Percentiles rank a stretch among this genome's conserved stretches.
These are phyloP conservation scores for Zaprionus tsacasi DNA, from an alignment of 1,140 invertebrate genomes.

Conservation along the genomic window DNA sequence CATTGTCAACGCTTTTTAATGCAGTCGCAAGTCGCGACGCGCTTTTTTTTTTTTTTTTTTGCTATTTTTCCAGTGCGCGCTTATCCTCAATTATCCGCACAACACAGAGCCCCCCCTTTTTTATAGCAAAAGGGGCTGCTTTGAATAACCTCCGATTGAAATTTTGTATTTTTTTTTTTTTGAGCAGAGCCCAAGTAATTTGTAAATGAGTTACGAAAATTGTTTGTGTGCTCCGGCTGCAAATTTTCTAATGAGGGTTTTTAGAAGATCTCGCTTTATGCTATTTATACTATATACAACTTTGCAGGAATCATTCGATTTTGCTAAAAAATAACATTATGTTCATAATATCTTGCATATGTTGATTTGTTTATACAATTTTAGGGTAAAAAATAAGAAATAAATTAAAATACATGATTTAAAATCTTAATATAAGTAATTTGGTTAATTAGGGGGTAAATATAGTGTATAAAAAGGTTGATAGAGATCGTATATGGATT, in stretches of 20 bases:
- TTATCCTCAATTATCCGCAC: conserved; percentile 25
- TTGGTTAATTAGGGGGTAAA: no score
- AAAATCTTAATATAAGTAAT: no score
- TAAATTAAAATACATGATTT: no score
- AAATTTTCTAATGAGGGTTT: neutral
- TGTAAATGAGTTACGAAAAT: neutral
- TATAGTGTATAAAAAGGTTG: no score
- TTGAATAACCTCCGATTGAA: neutral
- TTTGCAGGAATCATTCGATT: no score
- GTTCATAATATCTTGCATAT: no score
- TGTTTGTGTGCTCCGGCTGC: neutral
- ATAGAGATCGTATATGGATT: no score
- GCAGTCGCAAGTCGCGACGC: conserved; percentile 3
- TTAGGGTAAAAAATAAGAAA: no score
- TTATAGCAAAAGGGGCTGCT: neutral
- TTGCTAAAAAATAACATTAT: no score
- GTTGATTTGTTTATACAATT: no score
- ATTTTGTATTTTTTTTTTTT: neutral
- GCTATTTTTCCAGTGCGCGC: conserved; percentile 7
- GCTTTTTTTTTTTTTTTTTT: neutral
- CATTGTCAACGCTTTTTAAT: conserved; percentile 13
- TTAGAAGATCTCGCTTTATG: no score
- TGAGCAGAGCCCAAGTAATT: neutral
- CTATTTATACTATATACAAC: no score
- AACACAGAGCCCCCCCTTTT: neutral